Percentiles rank a stretch among this genome's conserved stretches.
phyloP scores from a whole-genome alignment of 2,797 vertebrate species.

The Botia almorhae region DNA sequence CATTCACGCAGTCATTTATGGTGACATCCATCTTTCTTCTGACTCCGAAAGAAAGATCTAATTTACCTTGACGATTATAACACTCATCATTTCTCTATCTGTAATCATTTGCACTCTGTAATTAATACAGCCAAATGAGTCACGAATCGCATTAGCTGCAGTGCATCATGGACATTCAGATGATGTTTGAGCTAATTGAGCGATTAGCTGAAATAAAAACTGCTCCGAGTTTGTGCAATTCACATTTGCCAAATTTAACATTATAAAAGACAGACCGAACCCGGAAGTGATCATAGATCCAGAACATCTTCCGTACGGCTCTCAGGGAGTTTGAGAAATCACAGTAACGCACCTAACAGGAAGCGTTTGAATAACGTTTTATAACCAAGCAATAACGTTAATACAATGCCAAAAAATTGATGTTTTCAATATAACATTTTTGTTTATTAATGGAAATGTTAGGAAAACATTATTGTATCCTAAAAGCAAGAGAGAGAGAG shows the following conservation, averaged over 20 bases:
- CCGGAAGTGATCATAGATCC: not conserved
- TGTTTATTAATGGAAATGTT: no score
- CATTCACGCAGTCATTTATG: slow-evolving; percentile 1
- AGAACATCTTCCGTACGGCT: no score
- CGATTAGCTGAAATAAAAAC: slow-evolving; percentile 38
- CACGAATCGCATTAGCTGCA: slow-evolving; percentile 13
- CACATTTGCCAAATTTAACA: slow-evolving; percentile 6
- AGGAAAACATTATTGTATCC: no score
- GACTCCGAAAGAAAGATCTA: slow-evolving; percentile 13
- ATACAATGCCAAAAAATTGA: no score
- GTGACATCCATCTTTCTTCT: slow-evolving; percentile 4
- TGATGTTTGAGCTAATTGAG: slow-evolving; percentile 23
- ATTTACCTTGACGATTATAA: slow-evolving; percentile 36
- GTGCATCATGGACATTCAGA: slow-evolving; percentile 31
- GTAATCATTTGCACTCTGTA: slow-evolving; percentile 16
- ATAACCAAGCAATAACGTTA: no score
- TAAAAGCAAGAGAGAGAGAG: not conserved
- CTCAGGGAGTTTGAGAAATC: no score
- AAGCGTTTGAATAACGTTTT: no score
- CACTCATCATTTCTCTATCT: slow-evolving; percentile 27
- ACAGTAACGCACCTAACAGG: not conserved
- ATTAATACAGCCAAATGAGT: slow-evolving; percentile 41
- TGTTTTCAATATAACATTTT: no score
- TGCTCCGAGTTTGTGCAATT: not conserved
- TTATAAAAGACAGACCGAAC: not conserved